These are phyloP conservation scores for Pipra filicauda DNA, from an alignment of 2,113 vertebrate species.

Conservation along the genomic window DNA sequence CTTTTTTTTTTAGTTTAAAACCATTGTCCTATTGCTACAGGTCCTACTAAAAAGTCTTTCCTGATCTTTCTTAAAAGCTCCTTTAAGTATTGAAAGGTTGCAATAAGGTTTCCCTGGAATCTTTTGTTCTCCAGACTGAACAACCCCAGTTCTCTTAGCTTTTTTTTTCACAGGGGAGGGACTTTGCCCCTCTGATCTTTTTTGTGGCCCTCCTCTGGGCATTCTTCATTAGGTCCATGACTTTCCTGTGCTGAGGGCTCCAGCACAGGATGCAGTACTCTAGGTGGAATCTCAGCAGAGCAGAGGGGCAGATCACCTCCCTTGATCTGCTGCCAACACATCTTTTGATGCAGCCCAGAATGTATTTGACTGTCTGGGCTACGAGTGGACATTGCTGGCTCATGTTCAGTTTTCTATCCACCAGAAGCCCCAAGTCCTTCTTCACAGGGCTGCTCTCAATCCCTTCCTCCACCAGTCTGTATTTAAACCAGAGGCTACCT, in stretches of 20 bases:
- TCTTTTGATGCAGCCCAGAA: background rate
- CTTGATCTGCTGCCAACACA: rapidly evolving
- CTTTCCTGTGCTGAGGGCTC: background rate
- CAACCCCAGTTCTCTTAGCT: background rate
- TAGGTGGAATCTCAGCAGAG: background rate
- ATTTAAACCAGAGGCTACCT: background rate
- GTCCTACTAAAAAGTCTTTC: background rate
- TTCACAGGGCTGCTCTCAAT: background rate
- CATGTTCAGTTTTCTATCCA: background rate
- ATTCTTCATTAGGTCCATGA: background rate
- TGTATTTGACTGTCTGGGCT: background rate
- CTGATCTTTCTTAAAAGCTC: background rate
- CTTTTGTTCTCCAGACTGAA: background rate
- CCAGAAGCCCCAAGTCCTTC: background rate
- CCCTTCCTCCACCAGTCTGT: background rate
- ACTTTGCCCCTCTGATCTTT: rapidly evolving
- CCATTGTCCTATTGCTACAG: background rate
- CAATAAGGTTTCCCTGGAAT: background rate
- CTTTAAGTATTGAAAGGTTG: background rate
- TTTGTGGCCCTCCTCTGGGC: background rate
- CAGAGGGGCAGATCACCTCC: background rate
- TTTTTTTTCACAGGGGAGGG: rapidly evolving
- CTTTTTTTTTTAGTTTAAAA: background rate
- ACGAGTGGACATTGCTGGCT: rapidly evolving
- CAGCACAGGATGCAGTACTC: rapidly evolving